Percentiles rank a stretch among this genome's conserved stretches.
Evolutionary conservation across 2,113 vertebrate species (phyloP).

Genomic region (Sorex araneus): DNA sequence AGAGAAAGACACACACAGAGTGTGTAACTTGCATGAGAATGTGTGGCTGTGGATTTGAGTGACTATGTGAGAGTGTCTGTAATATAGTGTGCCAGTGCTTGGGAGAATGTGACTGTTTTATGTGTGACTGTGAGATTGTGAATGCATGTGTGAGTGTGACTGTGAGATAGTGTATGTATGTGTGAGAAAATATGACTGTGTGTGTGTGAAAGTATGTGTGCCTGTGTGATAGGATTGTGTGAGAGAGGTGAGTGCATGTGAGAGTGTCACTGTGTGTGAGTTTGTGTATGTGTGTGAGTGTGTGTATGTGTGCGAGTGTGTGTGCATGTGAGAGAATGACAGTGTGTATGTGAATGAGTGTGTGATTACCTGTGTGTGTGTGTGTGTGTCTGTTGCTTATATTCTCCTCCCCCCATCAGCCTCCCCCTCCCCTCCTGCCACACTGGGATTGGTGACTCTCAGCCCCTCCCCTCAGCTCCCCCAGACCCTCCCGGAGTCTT

Average conservation of each 20-base stretch:
- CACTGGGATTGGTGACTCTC: conserved; percentile 83
- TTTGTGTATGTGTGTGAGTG: not conserved
- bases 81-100: too few species aligned
- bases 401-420: not conserved
- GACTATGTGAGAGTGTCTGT: too few species aligned
- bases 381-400: conserved; percentile 39
- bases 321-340: not conserved
- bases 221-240: not conserved
- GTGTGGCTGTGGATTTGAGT: too few species aligned
- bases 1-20: too few species aligned
- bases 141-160: too few species aligned
- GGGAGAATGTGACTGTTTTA: too few species aligned
- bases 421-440: conserved; percentile 68
- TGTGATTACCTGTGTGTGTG: not conserved
- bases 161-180: not conserved
- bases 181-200: not conserved
- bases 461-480: conserved; percentile 80
- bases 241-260: not conserved
- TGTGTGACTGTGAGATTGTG: too few species aligned
- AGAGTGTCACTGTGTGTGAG: not conserved
- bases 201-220: not conserved
- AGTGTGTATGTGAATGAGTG: not conserved
- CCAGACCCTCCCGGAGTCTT: conserved; percentile 83
- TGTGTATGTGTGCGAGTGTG: not conserved
- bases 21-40: too few species aligned